Percentiles rank a stretch among this genome's conserved stretches.
Evolutionary conservation across 2,113 vertebrate species (phyloP).

Genomic region (Dicerorhinus sumatrensis): DNA sequence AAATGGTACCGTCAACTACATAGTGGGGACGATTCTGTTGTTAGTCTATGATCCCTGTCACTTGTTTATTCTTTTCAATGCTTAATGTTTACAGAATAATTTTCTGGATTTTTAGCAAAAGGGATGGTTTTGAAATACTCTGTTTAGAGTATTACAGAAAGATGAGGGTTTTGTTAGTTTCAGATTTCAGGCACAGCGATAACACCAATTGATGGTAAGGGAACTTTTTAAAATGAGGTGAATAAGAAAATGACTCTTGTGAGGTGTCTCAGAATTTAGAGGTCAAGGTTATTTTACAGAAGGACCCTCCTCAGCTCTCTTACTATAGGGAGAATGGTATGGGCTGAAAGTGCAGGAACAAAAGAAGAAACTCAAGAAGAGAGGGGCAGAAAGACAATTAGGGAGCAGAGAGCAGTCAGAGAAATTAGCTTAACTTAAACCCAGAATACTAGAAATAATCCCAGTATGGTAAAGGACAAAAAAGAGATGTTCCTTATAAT

Average conservation of each 20-base stretch:
- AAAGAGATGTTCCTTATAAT: neutral
- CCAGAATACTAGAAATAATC: conserved; percentile 1
- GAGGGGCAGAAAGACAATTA: neutral
- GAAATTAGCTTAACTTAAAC: neutral
- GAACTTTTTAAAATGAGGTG: neutral
- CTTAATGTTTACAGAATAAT: neutral
- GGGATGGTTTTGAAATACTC: neutral
- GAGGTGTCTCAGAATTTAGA: neutral
- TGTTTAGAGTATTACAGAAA: neutral
- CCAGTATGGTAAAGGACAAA: neutral
- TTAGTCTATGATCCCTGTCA: neutral
- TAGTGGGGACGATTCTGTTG: neutral
- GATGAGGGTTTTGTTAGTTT: neutral
- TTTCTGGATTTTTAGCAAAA: neutral
- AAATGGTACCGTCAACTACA: neutral
- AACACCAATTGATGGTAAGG: neutral
- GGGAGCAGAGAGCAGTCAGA: neutral
- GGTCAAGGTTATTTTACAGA: neutral
- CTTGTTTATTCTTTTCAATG: neutral
- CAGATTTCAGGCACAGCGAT: neutral
- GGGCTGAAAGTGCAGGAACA: neutral
- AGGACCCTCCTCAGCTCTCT: neutral
- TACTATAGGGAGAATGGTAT: neutral
- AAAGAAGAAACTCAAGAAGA: neutral
- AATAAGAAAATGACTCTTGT: neutral